phyloP scores from a whole-genome alignment of 1,140 invertebrate species.

The Armadillidium nasatum region DNA sequence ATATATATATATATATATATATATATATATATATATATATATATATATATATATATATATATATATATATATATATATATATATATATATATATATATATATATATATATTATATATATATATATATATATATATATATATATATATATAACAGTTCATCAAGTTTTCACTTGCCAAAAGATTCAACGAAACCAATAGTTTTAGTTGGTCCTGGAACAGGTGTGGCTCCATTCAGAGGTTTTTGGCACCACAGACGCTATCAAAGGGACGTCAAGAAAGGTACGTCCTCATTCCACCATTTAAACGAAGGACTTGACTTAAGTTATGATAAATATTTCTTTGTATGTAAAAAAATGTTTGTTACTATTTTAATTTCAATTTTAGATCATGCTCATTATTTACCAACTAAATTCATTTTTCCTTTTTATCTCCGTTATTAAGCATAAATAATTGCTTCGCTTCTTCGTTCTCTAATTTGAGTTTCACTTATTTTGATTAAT shows the following conservation, averaged over 20 bases:
- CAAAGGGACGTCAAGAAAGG: slow-evolving; percentile 30
- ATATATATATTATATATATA: slow-evolving; percentile 1
- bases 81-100: not conserved
- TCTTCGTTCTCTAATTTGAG: too few species aligned
- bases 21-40: slow-evolving; percentile 23
- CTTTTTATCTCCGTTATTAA: too few species aligned
- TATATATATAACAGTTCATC: slow-evolving; percentile 61
- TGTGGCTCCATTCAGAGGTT: slow-evolving; percentile 83
- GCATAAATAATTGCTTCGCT: too few species aligned
- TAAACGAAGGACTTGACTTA: too few species aligned
- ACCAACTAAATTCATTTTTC: too few species aligned
- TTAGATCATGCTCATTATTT: too few species aligned
- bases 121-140: not conserved
- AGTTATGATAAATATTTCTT: too few species aligned
- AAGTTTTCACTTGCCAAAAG: slow-evolving; percentile 84
- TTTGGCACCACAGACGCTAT: slow-evolving; percentile 71
- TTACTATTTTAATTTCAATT: too few species aligned
- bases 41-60: slow-evolving; percentile 19
- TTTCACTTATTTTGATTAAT: too few species aligned
- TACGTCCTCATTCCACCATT: slow-evolving; percentile 19
- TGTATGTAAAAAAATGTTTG: too few species aligned
- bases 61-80: slow-evolving; percentile 20
- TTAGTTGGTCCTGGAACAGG: slow-evolving; percentile 93
- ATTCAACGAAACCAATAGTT: slow-evolving; percentile 76
- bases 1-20: slow-evolving; percentile 24